Base-by-base conservation (phyloP, 2,113 vertebrate species). In the Phaetusa simplex region DNA sequence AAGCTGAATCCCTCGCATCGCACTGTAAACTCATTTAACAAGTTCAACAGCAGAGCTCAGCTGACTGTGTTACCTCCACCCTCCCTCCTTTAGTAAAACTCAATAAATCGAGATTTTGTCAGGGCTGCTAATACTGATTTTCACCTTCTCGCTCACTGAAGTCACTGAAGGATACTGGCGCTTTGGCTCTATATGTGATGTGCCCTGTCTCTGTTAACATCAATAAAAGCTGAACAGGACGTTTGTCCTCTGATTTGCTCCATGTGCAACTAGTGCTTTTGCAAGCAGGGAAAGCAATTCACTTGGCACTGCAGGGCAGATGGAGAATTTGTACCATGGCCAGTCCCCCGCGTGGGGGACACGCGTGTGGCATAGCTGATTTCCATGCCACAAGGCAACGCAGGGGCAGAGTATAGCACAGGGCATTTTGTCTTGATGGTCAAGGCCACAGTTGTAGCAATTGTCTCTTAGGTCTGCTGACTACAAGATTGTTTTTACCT, bases 401-500 rank as follows among this genome's bases (percentile, higher is more conserved):
- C 0, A 1, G 22, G 32, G n/a, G 5, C 34, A 69, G 11, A 2
- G 27, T 22, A 13, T 0, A 6, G 32, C 52, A 30, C 42, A 1
- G 1, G 8, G 36, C 47, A 47, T 38, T 84, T 74, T 19, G 30
- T 43, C 22, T 12, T 26, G n/a, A 3, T 56, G 55, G 47, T 14
- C 47, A 40, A 61, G 58, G 55, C 79, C 38, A 29, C 58, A 14
- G 23, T 18, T 78, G 64, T 64, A 73, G 84, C 29, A 42, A 34
- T 24, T 20, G 26, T 45, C 80, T 67, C n/a, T 72, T 17, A 38
- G 62, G 30, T 45, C 52, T 96, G 36, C 43, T 42, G 50, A 34
- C 36, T n/a, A 18, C 40, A 66, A 14, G 34, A 36, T 4, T 45
- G 40, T 6, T 19, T 83, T 95, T 97, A 99, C 99, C 99, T 93